phyloP scores from a whole-genome alignment of 2,888 invertebrate genomes.

The Neoaliturus tenellus region DNA sequence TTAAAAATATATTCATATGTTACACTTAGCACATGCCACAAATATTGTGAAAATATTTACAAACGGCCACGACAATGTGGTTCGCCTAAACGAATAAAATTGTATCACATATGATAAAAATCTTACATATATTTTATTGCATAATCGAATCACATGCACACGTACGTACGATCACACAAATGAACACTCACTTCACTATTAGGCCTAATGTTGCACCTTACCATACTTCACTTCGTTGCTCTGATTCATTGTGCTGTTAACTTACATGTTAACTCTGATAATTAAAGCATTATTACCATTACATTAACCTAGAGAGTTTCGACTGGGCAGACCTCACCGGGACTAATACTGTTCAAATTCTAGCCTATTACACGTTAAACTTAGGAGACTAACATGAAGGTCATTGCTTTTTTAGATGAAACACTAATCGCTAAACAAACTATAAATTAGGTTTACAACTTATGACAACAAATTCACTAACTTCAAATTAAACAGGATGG shows the following conservation, averaged over 20 bases:
- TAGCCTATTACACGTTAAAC: background rate
- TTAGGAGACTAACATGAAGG: background rate
- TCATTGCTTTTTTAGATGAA: background rate
- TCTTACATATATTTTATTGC: slow-evolving; percentile 58
- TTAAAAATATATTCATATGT: slow-evolving; percentile 54
- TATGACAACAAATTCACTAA: slow-evolving; percentile 13
- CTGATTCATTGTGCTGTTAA: slow-evolving; percentile 52
- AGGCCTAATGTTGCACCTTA: slow-evolving; percentile 44
- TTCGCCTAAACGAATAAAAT: slow-evolving; percentile 44
- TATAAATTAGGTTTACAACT: background rate
- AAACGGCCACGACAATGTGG: slow-evolving; percentile 33
- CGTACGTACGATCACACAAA: slow-evolving; percentile 48
- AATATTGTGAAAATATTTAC: slow-evolving; percentile 56
- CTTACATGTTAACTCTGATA: slow-evolving; percentile 31
- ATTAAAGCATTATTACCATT: slow-evolving; percentile 56
- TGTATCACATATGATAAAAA: slow-evolving; percentile 57
- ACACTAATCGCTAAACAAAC: background rate
- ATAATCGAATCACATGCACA: slow-evolving; percentile 52
- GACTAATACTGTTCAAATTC: slow-evolving; percentile 12
- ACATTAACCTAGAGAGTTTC: slow-evolving; percentile 36
- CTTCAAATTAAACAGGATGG: background rate
- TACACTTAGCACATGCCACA: slow-evolving; percentile 53
- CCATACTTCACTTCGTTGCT: slow-evolving; percentile 51
- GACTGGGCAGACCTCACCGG: background rate
- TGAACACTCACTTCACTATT: slow-evolving; percentile 52